These are phyloP conservation scores for Harpegnathos saltator DNA, from an alignment of 1,140 invertebrate species.

Conservation along the genomic window DNA sequence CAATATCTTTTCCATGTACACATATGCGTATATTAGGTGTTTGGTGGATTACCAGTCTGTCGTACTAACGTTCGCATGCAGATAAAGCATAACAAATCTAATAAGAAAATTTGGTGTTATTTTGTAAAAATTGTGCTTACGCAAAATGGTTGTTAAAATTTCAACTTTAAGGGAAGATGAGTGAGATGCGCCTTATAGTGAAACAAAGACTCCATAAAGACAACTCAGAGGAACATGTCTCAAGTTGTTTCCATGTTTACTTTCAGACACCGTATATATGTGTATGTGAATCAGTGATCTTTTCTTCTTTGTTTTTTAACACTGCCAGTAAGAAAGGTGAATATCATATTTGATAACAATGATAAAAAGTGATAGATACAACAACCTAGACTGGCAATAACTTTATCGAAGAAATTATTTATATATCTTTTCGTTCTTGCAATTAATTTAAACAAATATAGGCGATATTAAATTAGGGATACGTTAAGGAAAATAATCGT, in stretches of 20 bases:
- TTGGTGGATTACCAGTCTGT: too few relatives aligned
- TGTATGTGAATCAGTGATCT: conserved; percentile 57
- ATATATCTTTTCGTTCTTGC: not conserved
- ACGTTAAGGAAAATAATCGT: conserved; percentile 12
- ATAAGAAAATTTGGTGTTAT: too few relatives aligned
- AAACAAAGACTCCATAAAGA: conserved; percentile 46
- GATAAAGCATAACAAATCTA: too few relatives aligned
- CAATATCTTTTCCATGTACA: conserved; percentile 80
- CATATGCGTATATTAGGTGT: conserved; percentile 77
- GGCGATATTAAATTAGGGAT: not conserved
- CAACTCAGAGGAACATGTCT: too few relatives aligned
- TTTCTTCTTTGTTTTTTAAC: conserved; percentile 19
- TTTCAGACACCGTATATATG: conserved; percentile 71
- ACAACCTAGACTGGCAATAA: conserved; percentile 13
- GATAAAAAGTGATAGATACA: not conserved
- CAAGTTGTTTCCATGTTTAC: conserved; percentile 74
- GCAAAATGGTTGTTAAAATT: too few relatives aligned
- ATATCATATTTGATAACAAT: conserved; percentile 6
- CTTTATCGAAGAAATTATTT: conserved; percentile 20
- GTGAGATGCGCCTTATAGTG: not conserved
- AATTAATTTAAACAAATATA: conserved; percentile 12
- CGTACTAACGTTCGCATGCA: too few relatives aligned
- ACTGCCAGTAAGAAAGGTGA: conserved; percentile 11
- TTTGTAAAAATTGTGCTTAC: too few relatives aligned
- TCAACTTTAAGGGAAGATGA: not conserved